Base-by-base conservation (phyloP, 2,888 invertebrate species). In the Tribolium freemani region DNA sequence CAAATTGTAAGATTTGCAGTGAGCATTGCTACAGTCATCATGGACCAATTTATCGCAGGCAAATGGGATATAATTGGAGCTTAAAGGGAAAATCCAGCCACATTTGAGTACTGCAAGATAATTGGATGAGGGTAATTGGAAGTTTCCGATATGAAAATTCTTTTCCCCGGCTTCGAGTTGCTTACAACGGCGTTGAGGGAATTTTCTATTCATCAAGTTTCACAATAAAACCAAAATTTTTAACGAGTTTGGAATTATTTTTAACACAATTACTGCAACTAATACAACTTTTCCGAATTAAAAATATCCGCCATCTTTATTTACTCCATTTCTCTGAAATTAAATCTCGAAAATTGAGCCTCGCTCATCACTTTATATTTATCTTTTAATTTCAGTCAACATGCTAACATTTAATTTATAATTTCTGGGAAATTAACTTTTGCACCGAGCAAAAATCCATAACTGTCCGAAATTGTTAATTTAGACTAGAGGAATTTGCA, bases 1-100 rank as follows among this genome's bases (percentile, higher is more conserved):
- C 64, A 64, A 64, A 64, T 64, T 51, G 64, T 51, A 64, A 64
- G 64, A 51, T 64, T 64, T 64, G 53, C 20, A 16, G 13, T 11
- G 51, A 38, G 38, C 44, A 51, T 31, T 64, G 30, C 64, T 48
- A 11, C 60, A 60, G 30, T 13, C 56, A 58, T 58, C 58, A 30
- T 58, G 20, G 21, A 8, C n/a, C 58, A 30, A 48, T 60, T 60
- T 48, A 60, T 60, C 48, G 46, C 6, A 20, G 45, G 58, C 20
- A 58, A 45, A 58, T 45, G 58, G 16, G 58, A 38, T 45, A 44
- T 45, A 58, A 58, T 58, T 58, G 45, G 16, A 21, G 46, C 58
- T 58, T 58, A 20, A 30, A 56, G 11, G 11, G 10, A 10, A 13
- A 56, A 56, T 31, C 56, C 56, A 13, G 38, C 38, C 38, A 13